Evolutionary conservation across 2,113 vertebrate species (phyloP).

Genomic region (Takifugu bimaculatus): DNA sequence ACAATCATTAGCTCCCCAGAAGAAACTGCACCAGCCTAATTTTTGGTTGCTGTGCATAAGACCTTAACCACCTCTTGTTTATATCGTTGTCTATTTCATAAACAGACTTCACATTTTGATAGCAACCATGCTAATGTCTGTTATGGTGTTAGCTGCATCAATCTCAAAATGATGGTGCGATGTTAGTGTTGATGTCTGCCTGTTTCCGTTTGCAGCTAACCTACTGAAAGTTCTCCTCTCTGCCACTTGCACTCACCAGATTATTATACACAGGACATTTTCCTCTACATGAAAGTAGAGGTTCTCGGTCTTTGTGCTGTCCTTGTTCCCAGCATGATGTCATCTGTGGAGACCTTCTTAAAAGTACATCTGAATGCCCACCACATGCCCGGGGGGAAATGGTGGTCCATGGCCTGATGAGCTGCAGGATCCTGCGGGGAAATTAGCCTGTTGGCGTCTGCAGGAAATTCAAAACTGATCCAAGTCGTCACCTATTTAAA

Average conservation of each 20-base stretch:
- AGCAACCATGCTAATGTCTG: no score
- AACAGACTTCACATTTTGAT: no score
- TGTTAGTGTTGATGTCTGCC: no score
- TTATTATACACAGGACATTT: conserved; percentile 20
- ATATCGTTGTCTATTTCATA: no score
- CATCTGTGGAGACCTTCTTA: conserved; percentile 12
- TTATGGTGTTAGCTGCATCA: no score
- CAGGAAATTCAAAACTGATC: conserved; percentile 45
- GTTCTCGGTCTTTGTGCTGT: conserved; percentile 7
- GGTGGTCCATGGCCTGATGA: conserved; percentile 51
- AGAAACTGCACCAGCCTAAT: no score
- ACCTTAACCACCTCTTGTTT: no score
- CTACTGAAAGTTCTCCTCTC: background rate
- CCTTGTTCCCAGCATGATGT: conserved; percentile 31
- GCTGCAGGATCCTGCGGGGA: conserved; percentile 36
- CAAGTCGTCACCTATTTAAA: conserved; percentile 63
- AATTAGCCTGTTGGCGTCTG: conserved; percentile 24
- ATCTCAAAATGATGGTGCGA: no score
- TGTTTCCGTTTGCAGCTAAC: background rate
- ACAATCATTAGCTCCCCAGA: no score
- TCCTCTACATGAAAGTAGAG: conserved; percentile 19
- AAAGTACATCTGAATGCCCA: conserved; percentile 24
- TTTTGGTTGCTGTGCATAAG: no score
- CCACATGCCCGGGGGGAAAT: conserved; percentile 16
- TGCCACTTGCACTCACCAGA: background rate